phyloP scores from a whole-genome alignment of 1,140 invertebrate genomes.

The Drosophila lacteicornis region DNA sequence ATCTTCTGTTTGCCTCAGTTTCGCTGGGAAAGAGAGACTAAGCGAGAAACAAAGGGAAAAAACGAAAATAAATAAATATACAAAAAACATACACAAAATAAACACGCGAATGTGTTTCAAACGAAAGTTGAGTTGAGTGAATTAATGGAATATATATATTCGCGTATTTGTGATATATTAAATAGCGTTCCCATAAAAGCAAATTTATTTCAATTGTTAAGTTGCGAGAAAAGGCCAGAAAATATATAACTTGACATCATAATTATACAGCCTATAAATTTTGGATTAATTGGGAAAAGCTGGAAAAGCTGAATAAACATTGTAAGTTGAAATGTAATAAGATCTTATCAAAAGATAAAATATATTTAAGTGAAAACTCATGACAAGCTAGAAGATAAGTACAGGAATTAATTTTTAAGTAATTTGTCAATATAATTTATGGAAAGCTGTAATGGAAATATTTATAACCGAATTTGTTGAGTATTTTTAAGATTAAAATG shows the following conservation, averaged over 20 bases:
- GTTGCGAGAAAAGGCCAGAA: constrained; percentile 1
- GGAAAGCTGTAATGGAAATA: neutral
- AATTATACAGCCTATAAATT: constrained; percentile 7
- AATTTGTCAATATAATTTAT: neutral
- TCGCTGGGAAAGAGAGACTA: constrained; percentile 37
- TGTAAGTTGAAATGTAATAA: constrained; percentile 18
- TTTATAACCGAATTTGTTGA: neutral
- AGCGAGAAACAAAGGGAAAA: constrained; percentile 45
- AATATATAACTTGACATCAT: constrained; percentile 33
- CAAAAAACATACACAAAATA: constrained; percentile 40
- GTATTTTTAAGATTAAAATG: neutral
- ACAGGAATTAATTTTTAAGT: too few relatives aligned
- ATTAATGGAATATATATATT: constrained; percentile 44
- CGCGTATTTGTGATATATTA: constrained; percentile 45
- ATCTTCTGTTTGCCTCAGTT: constrained; percentile 32
- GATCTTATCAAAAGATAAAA: neutral
- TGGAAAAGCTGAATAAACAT: constrained; percentile 5
- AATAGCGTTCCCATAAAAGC: constrained; percentile 43
- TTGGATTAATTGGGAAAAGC: constrained; percentile 31
- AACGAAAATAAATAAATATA: constrained; percentile 25
- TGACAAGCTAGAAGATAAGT: neutral
- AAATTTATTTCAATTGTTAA: constrained; percentile 40
- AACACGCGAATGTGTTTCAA: constrained; percentile 71
- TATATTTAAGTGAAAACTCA: neutral
- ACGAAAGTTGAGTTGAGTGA: constrained; percentile 64